phyloP scores from a whole-genome alignment of 2,888 invertebrate genomes.

The Lasioglossum malachurum region DNA sequence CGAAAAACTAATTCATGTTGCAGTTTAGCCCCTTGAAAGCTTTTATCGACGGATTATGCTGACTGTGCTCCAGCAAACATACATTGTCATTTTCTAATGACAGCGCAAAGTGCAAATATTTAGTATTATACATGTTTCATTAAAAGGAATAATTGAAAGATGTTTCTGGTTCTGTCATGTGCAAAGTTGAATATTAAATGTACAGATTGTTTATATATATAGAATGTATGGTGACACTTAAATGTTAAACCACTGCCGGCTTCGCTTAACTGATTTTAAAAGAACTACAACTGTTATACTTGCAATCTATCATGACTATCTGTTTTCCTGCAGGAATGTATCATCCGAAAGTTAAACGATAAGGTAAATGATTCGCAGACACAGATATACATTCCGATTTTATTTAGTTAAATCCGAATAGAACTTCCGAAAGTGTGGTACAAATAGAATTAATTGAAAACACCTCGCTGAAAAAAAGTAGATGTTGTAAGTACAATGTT shows the following conservation, averaged over 20 bases:
- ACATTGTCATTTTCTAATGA: slow-evolving; percentile 62
- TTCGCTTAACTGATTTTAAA: slow-evolving; percentile 32
- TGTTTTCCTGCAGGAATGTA: neutral
- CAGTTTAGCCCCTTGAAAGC: slow-evolving; percentile 87
- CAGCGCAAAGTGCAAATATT: slow-evolving; percentile 40
- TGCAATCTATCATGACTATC: neutral
- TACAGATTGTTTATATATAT: slow-evolving; percentile 47
- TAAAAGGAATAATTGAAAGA: slow-evolving; percentile 25
- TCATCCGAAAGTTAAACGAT: neutral
- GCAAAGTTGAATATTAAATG: slow-evolving; percentile 40
- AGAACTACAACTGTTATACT: neutral
- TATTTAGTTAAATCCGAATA: slow-evolving; percentile 2
- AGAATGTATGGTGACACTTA: slow-evolving; percentile 39
- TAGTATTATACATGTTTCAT: slow-evolving; percentile 50
- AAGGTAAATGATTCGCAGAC: neutral
- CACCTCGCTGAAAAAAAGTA: neutral
- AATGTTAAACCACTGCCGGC: slow-evolving; percentile 53
- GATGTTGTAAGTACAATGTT: slow-evolving; percentile 22
- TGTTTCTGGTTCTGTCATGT: slow-evolving; percentile 11
- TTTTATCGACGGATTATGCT: slow-evolving; percentile 18
- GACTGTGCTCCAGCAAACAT: slow-evolving; percentile 60
- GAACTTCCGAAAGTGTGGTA: neutral
- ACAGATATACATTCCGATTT: slow-evolving; percentile 45
- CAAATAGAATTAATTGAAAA: slow-evolving; percentile 24
- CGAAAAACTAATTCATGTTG: slow-evolving; percentile 98